Evolutionary conservation across 1,140 invertebrate genomes (phyloP), one percentile per base, ranked within the genome.

Genomic region (Drosophila auraria): DNA sequence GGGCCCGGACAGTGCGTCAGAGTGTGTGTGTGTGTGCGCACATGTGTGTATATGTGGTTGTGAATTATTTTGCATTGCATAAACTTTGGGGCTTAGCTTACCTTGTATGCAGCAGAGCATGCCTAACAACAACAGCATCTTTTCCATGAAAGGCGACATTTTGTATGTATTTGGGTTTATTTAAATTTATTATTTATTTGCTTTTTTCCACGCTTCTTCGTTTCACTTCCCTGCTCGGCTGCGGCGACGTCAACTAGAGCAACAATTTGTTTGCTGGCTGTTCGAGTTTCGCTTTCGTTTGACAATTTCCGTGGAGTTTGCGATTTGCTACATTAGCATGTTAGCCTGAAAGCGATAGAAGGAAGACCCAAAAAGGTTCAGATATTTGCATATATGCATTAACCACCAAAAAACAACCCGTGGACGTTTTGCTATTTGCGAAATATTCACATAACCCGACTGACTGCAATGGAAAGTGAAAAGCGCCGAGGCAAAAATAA

Each of bases 131-230:
- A 92, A 66, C 73, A 92, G 36, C 69, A 66, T 79, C 78, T 91
- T 92, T 63, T 92, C 87, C 82, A 89, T 72, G 70, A 91, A 78
- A 49, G 91, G 91, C 71, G 91, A 89, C 91, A 92, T 92, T 78
- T 57, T 76, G 36, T 59, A 23, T 72, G 53, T 51, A 64, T 62
- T 82, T 70, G 25, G 25, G 38, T 36, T 68, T 56, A 40, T 76
- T 61, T 8, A 12, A 47, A 59, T 71, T 44, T 49, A 49, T 61
- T 83, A 59, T 33, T 62, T 71, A 59, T 71, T 47, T 60, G 23
- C 17, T 30, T 14, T 33, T 54, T 64, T 61, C 45, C 65, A 50
- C 73, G 51, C 47, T 40, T 57, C 33, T 50, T 15, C 20, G 36
- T 54, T 23, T 38, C 15, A 27, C n/a, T 59, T 15, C 57, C n/a